phyloP scores from a whole-genome alignment of 2,113 vertebrate genomes.

The Epinephelus moara region DNA sequence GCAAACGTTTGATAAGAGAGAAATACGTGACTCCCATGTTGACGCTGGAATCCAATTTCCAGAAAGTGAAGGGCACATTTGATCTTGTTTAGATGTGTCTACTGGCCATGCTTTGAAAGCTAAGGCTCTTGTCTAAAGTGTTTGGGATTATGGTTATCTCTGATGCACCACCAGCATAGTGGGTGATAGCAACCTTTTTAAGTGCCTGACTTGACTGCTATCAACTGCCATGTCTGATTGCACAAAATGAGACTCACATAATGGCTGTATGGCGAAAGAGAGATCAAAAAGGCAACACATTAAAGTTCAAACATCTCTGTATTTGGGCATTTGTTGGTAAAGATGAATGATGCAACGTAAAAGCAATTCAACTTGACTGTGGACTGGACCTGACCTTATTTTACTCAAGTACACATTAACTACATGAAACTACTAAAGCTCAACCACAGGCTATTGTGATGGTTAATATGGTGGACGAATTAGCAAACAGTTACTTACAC shows the following conservation, averaged over 20 bases:
- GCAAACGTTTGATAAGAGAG: constrained; percentile 10
- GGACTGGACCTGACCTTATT: constrained; percentile 18
- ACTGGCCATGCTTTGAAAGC: constrained; percentile 48
- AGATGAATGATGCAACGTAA: constrained; percentile 69
- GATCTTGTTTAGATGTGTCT: constrained; percentile 67
- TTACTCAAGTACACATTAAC: neutral
- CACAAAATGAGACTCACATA: constrained; percentile 38
- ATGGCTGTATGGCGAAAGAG: constrained; percentile 20
- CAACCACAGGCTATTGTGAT: neutral
- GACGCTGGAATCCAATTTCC: constrained; percentile 55
- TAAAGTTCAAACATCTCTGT: constrained; percentile 23
- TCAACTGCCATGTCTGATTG: constrained; percentile 38
- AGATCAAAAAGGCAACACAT: constrained; percentile 19
- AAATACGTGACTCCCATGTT: constrained; percentile 36
- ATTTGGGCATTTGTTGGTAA: constrained; percentile 33
- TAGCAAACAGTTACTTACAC: neutral
- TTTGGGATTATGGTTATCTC: constrained; percentile 60
- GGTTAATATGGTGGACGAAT: neutral
- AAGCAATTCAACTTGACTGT: constrained; percentile 56
- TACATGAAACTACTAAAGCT: neutral
- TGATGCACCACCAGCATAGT: constrained; percentile 59
- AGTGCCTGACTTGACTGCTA: constrained; percentile 46
- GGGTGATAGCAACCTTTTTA: constrained; percentile 53
- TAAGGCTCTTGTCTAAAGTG: constrained; percentile 62
- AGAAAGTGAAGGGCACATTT: constrained; percentile 59